Evolutionary conservation across 2,888 invertebrate genomes (phyloP).

Genomic region (Callyntrura sp.): DNA sequence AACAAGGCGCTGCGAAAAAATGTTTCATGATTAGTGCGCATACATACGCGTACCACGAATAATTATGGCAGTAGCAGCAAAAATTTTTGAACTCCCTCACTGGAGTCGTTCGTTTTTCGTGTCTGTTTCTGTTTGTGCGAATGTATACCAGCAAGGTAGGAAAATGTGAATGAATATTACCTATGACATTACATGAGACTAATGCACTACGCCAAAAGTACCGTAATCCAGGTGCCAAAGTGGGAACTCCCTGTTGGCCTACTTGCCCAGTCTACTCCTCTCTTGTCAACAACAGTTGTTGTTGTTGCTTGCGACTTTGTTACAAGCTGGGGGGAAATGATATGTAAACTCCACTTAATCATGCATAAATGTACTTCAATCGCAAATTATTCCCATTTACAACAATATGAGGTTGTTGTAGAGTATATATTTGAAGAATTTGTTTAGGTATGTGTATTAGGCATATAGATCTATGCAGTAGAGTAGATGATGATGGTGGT

Average conservation of each 20-base stretch:
- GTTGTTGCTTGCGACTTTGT: not conserved
- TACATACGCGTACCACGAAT: not conserved
- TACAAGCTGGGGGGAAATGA: slow-evolving; percentile 10
- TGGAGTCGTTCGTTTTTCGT: slow-evolving; percentile 49
- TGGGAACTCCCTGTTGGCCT: slow-evolving; percentile 76
- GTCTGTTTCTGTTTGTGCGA: slow-evolving; percentile 39
- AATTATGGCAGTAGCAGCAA: slow-evolving; percentile 23
- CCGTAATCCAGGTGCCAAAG: slow-evolving; percentile 77
- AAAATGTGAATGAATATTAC: not conserved
- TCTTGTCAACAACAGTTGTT: slow-evolving; percentile 37
- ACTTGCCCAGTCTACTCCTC: slow-evolving; percentile 68
- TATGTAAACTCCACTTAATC: slow-evolving; percentile 20
- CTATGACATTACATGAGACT: not conserved
- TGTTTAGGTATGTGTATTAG: not conserved
- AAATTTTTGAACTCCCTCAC: not conserved
- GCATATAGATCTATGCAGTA: not conserved
- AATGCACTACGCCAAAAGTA: slow-evolving; percentile 56
- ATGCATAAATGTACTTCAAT: slow-evolving; percentile 21
- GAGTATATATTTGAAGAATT: not conserved
- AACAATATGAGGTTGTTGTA: not conserved
- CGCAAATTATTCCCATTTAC: slow-evolving; percentile 13
- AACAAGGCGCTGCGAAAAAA: slow-evolving; percentile 44
- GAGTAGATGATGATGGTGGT: not conserved
- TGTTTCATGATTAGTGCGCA: slow-evolving; percentile 9
- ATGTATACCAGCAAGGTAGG: not conserved